Evolutionary conservation across 2,888 invertebrate genomes (phyloP), one percentile per base, ranked within the genome.

Genomic region (Standfussiana lucernea): DNA sequence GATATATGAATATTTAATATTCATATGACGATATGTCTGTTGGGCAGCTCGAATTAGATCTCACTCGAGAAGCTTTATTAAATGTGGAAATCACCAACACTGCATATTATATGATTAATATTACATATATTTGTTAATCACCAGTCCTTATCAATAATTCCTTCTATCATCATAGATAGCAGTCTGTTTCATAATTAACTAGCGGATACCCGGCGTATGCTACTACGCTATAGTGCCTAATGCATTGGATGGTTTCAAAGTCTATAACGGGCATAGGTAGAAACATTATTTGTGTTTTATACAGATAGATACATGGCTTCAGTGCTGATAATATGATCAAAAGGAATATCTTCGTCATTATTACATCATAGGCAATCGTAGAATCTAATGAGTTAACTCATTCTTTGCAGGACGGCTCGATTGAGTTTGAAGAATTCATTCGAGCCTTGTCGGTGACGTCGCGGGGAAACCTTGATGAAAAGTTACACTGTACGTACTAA

Each of bases 341-440:
- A 62, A n/a, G 2, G 37, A 62, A 62, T 64, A 40, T 64, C 8
- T 32, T 50, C 13, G 18, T 59, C 45, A 42, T 56, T 69, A 66
- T 66, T 53, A 56, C 72, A 66, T 28, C 10, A 59, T 56, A 47
- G 21, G 2, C 42, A n/a, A 47, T 47, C 28, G 18, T 59, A n/a
- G 18, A 40, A 72, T 69, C 56, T 83, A 65, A 80, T 74, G 18
- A 35, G 59, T 47, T 67, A 71, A 64, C 10, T 73, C 2, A 24
- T 78, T 47, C 21, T 1, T 91, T 91, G 72, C 97, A 99, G 99
- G 99, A 99, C 95, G 99, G 99, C 86, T 99, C 99, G 92, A 99
- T 99, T 96, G 99, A 99, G 96, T 99, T 99, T 95, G 99, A 99
- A 96, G 99, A 99, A 97, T 99, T 99, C 96, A 99, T 99, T 94